Evolutionary conservation across 2,888 invertebrate genomes (phyloP).

Genomic region (Cremastobaeus sp.): DNA sequence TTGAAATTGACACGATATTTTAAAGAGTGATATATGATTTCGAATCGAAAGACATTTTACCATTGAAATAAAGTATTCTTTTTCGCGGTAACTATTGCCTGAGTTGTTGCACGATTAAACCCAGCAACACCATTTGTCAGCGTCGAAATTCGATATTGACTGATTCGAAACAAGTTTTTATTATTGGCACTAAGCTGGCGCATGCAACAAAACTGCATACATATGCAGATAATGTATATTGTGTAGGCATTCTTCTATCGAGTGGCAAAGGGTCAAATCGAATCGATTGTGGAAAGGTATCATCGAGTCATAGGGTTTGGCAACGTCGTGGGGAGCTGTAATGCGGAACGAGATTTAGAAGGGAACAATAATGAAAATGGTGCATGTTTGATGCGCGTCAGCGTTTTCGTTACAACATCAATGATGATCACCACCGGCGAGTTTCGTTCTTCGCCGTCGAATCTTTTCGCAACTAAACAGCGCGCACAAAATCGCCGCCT

Average conservation of each 20-base stretch:
- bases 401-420: conserved; percentile 23
- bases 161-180: conserved; percentile 9
- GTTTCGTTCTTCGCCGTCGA: no score
- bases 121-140: conserved; percentile 16
- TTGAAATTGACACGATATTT: no score
- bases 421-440: conserved; percentile 2
- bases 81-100: no score
- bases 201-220: conserved; percentile 33
- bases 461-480: no score
- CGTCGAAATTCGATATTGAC: conserved; percentile 26
- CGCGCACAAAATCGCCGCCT: no score
- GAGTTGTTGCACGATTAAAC: no score
- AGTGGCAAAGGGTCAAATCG: conserved; percentile 63
- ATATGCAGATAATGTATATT: conserved; percentile 21
- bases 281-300: conserved; percentile 59
- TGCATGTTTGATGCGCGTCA: conserved; percentile 30
- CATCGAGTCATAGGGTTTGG: conserved; percentile 57
- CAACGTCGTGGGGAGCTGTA: conserved; percentile 57
- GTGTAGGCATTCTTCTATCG: conserved; percentile 34
- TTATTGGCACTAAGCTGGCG: conserved; percentile 6
- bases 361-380: conserved; percentile 21
- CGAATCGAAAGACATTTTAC: no score
- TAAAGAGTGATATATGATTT: no score
- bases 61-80: no score
- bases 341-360: conserved; percentile 18